Base-by-base conservation (phyloP, 1,140 invertebrate species). In the Stegodyphus mimosarum region DNA sequence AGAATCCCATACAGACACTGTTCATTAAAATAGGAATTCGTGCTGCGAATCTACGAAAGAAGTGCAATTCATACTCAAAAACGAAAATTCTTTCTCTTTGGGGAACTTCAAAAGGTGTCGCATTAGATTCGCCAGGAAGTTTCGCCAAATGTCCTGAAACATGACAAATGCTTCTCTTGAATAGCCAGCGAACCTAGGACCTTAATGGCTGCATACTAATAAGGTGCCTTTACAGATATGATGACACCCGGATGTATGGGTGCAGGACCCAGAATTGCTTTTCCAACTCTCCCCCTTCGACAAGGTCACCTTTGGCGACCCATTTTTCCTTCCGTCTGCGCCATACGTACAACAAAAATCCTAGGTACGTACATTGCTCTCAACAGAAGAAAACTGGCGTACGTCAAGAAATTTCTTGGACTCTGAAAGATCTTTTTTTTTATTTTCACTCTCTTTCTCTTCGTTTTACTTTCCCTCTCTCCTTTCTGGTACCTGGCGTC, bases 221-320 rank as follows among this genome's bases (percentile, higher is more conserved):
- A 83, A 83, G 80, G 71, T 74, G 48, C 78, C 51, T 71, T 78
- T 64, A 78, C 70, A 83, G 70, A 74, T 83, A 83, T 83, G 80
- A 83, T 83, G 80, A 52, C 80, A 66, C 33, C n/a, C 70, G 76
- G 49, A 52, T 13, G 74, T 76, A 18, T 69, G 66, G 18, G 51
- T n/a, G 63, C 70, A 74, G 70, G 33, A 81, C 78, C 78, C 11
- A 81, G 63, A 81, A 63, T 50, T 78, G 69, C 76, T 78, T 78
- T 78, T 53, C 63, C 15, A 69, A 78, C 51, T 71, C 51, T 80
- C n/a, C 69, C 67, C 33, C 67, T 80, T 72, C 48, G 49, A 67
- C 80, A 83, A 83, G 71, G 80, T 83, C 80, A 83, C 80, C 80
- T 48, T 70, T 66, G 33, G 60, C 80, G 80, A 83, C 80, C 80